Evolutionary conservation across 2,797 vertebrate species (phyloP).

Genomic region (Chaetophractus vellerosus): DNA sequence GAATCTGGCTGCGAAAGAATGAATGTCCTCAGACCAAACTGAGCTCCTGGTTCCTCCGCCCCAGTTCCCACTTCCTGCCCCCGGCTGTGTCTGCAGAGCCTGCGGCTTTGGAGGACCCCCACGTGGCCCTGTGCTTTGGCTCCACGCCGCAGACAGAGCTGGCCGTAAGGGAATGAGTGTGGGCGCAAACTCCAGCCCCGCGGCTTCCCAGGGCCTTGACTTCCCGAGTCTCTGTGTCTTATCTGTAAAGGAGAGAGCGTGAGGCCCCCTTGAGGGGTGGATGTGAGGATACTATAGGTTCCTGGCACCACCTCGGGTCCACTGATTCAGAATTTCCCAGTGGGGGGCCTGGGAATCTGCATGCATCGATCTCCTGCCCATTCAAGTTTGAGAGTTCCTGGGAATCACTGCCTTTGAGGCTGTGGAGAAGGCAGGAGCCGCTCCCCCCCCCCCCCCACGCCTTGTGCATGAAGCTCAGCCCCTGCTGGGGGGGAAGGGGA

Average conservation of each 20-base stretch:
- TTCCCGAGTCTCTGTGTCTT: not conserved
- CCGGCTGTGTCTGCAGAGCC: constrained; percentile 59
- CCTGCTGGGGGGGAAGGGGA: too few relatives aligned
- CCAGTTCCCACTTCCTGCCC: constrained; percentile 75
- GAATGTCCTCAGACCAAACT: constrained; percentile 61
- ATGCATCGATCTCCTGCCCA: not conserved
- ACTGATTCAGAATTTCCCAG: not conserved
- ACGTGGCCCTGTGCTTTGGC: not conserved
- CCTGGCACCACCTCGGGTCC: not conserved
- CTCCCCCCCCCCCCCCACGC: not conserved
- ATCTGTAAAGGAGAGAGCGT: not conserved
- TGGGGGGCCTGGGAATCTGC: not conserved
- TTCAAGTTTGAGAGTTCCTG: not conserved
- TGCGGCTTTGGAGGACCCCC: constrained; percentile 47
- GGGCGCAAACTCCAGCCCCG: not conserved
- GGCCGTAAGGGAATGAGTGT: not conserved
- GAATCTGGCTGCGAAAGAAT: constrained; percentile 71
- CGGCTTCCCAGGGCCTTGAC: not conserved
- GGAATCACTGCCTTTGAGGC: not conserved
- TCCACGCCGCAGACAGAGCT: not conserved
- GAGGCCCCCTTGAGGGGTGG: not conserved
- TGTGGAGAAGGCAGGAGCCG: not conserved
- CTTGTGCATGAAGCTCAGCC: not conserved
- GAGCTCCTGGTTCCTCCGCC: constrained; percentile 71
- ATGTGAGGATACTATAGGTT: not conserved